Conservation (phyloP, 2,888 invertebrate species). For the Clistopyga incitator region DNA sequence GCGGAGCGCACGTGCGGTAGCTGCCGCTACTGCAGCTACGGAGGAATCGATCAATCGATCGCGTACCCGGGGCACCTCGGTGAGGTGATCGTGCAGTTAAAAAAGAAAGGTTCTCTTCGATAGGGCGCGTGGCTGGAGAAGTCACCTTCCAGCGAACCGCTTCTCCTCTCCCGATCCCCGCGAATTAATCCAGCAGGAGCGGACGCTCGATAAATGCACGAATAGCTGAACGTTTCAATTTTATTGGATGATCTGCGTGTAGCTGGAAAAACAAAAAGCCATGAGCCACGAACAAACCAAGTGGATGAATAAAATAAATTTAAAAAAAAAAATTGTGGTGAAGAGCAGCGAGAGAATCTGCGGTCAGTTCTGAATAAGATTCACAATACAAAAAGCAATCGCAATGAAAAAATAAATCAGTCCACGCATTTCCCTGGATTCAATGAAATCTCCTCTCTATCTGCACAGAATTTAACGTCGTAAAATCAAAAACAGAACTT, state of each 20-base stretch:
- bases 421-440: background rate
- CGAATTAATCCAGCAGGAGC: background rate
- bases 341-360: background rate
- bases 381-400: background rate
- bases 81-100: constrained; percentile 7
- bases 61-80: constrained; percentile 35
- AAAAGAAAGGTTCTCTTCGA: constrained; percentile 1
- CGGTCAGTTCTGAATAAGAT: background rate
- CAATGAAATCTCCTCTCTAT: background rate
- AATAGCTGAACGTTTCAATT: constrained; percentile 13
- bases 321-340: background rate
- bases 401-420: too few species aligned
- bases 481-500: background rate
- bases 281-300: background rate
- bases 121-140: constrained; percentile 23
- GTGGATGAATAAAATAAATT: background rate
- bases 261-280: constrained; percentile 3
- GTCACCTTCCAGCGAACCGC: background rate
- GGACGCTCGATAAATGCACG: background rate
- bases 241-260: constrained; percentile 5
- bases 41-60: constrained; percentile 65
- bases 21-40: constrained; percentile 7
- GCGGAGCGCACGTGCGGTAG: constrained; percentile 29
- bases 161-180: background rate
- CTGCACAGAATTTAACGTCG: background rate